phyloP scores from a whole-genome alignment of 2,888 invertebrate genomes.

The Polymixis flavicincta region DNA sequence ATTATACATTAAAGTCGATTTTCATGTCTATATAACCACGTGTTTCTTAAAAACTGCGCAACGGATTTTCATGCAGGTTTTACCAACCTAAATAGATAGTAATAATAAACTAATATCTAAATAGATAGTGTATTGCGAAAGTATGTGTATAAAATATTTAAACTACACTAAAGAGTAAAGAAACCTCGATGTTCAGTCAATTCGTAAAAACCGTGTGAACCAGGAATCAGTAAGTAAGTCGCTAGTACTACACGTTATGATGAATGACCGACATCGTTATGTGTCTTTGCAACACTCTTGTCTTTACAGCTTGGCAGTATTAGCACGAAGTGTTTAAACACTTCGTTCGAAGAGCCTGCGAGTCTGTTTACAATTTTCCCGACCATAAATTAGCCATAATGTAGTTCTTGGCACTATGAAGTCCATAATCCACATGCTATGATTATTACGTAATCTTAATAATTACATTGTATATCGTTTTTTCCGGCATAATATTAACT shows the following conservation, averaged over 20 bases:
- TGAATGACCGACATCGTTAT: slow-evolving; percentile 25
- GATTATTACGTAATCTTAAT: background rate
- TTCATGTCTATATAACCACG: background rate
- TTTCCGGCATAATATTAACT: background rate
- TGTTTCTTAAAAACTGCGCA: background rate
- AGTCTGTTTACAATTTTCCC: slow-evolving; percentile 41
- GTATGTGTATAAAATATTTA: background rate
- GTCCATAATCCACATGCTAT: slow-evolving; percentile 2
- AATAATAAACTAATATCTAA: no score
- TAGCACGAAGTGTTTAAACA: slow-evolving; percentile 30
- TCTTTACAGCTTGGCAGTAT: slow-evolving; percentile 32
- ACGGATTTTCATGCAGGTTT: no score
- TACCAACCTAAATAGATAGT: no score
- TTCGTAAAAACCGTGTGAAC: background rate
- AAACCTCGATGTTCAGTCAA: no score
- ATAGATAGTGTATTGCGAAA: no score
- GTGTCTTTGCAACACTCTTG: slow-evolving; percentile 40
- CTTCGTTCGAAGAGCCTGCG: background rate
- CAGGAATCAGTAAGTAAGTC: no score
- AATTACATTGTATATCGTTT: background rate
- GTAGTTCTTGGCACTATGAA: slow-evolving; percentile 35
- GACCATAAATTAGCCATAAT: slow-evolving; percentile 41
- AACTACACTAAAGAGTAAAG: background rate
- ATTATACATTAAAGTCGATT: background rate
- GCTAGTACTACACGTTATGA: slow-evolving; percentile 2